Conservation (phyloP, 2,113 vertebrate species). For the Muntiacus muntjak region DNA sequence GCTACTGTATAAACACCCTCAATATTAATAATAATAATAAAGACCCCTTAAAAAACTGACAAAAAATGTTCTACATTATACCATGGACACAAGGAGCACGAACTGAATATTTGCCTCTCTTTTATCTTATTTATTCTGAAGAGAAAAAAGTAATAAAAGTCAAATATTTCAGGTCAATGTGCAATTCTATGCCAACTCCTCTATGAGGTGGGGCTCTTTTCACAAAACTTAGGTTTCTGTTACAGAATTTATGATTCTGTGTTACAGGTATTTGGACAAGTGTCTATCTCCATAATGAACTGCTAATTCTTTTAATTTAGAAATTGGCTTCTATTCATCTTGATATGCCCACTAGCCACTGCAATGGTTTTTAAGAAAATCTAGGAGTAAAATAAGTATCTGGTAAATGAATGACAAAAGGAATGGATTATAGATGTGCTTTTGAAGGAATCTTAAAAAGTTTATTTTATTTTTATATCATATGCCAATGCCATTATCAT, state of each 20-base stretch:
- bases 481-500: not conserved
- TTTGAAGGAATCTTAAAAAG: not conserved
- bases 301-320: not conserved
- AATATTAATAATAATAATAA: not conserved
- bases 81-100: not conserved
- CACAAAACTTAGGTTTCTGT: not conserved
- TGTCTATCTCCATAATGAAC: not conserved
- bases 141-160: not conserved
- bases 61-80: not conserved
- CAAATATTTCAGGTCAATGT: not conserved
- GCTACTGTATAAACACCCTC: not conserved
- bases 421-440: not conserved
- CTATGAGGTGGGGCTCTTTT: not conserved
- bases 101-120: not conserved
- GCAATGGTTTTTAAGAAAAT: not conserved
- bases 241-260: not conserved
- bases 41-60: not conserved
- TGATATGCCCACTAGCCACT: not conserved
- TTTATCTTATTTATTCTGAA: not conserved
- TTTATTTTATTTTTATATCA: not conserved
- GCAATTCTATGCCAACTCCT: not conserved
- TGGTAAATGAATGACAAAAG: not conserved
- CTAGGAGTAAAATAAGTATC: not conserved
- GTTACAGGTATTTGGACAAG: not conserved
- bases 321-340: not conserved